Evolutionary conservation across 2,888 invertebrate genomes (phyloP).

Genomic region (Leptothorax acervorum): DNA sequence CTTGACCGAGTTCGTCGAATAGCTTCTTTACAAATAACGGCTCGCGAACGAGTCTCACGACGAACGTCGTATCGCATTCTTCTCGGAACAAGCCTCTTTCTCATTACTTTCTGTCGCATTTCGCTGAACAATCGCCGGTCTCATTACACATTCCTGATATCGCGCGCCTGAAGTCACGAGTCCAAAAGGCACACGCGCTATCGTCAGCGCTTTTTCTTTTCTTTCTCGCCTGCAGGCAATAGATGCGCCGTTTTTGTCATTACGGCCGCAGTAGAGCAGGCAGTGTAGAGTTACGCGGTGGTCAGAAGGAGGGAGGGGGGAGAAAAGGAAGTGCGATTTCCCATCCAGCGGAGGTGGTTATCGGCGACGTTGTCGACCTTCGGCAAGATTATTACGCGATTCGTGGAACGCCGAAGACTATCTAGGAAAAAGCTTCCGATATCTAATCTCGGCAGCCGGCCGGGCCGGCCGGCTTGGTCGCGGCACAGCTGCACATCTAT

Average conservation of each 20-base stretch:
- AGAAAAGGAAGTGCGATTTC: conserved; percentile 59
- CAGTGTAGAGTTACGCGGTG: background rate
- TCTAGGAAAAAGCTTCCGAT: conserved; percentile 71
- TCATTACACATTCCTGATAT: conserved; percentile 31
- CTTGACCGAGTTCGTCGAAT: conserved; percentile 46
- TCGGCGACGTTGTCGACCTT: conserved; percentile 70
- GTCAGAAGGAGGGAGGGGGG: background rate
- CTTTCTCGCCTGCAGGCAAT: background rate
- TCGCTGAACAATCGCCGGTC: conserved; percentile 15
- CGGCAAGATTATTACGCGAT: conserved; percentile 74
- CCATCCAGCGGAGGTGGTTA: conserved; percentile 59
- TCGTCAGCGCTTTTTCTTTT: conserved; percentile 2
- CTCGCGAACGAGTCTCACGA: conserved; percentile 32
- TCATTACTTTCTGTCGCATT: conserved; percentile 18
- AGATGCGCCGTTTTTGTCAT: background rate
- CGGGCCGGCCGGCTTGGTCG: conserved; percentile 53
- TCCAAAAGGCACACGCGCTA: conserved; percentile 31
- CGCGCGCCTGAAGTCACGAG: conserved; percentile 3
- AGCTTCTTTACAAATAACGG: conserved; percentile 49
- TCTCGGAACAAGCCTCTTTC: conserved; percentile 11
- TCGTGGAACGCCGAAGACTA: conserved; percentile 73
- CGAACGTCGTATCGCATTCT: conserved; percentile 20
- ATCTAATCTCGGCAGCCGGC: conserved; percentile 71
- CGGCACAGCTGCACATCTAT: conserved; percentile 70
- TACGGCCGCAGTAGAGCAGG: background rate